Conservation (phyloP, 2,888 invertebrate species). For the Caenorhabditis sp. region DNA sequence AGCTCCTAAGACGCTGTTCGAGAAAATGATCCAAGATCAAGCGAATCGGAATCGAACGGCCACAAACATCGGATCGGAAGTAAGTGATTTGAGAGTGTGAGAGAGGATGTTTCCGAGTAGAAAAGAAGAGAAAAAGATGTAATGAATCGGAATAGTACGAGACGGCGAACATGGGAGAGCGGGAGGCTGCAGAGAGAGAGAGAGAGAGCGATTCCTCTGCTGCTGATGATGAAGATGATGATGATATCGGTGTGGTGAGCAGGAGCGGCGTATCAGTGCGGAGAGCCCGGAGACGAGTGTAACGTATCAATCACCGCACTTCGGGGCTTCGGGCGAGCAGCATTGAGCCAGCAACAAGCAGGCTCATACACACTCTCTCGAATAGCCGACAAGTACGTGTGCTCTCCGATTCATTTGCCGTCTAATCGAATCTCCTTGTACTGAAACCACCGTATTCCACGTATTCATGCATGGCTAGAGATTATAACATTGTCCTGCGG, state of each 20-base stretch:
- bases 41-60: conserved; percentile 42
- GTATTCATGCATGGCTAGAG: conserved; percentile 51
- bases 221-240: conserved; percentile 26
- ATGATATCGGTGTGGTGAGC: conserved; percentile 34
- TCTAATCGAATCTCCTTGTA: not conserved
- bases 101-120: not conserved
- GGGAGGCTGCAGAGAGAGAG: conserved; percentile 20
- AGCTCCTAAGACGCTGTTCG: conserved; percentile 77
- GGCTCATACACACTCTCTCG: conserved; percentile 41
- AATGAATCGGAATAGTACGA: conserved; percentile 36
- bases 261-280: conserved; percentile 37
- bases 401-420: conserved; percentile 16
- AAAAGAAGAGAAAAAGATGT: conserved; percentile 30
- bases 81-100: conserved; percentile 16
- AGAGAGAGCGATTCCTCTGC: conserved; percentile 5
- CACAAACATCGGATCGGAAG: conserved; percentile 18
- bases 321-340: conserved; percentile 9
- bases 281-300: conserved; percentile 45
- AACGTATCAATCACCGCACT: conserved; percentile 59
- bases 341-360: conserved; percentile 21
- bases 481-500: conserved; percentile 47
- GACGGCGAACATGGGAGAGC: not conserved
- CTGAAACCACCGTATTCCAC: not conserved
- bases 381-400: conserved; percentile 48
- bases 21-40: conserved; percentile 62